Base-by-base conservation (phyloP, 1,140 invertebrate genomes). In the Mizuhopecten yessoensis region DNA sequence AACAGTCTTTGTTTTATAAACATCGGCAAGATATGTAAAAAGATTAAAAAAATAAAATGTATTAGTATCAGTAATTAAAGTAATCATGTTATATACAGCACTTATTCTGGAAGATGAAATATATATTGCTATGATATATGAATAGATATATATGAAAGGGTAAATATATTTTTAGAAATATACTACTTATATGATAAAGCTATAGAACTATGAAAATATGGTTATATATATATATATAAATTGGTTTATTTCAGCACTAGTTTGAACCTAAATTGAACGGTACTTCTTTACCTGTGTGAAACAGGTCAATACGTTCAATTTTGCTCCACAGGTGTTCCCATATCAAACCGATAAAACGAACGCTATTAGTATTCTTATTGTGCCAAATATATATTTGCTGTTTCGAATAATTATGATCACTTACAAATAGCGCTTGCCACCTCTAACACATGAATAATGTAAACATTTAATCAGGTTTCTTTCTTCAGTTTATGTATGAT, bases 391-490 rank as follows among this genome's bases (percentile, higher is more conserved):
- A n/a, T 23, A n/a, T 29, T 7, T 75, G 57, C 57, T 75, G 23
- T 75, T 75, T 75, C n/a, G 57, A 75, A 75, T 75, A 75, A 75
- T 75, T 29, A 75, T 75, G 57, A 75, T 75, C 57, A 75, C 57
- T 75, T 75, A 75, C 23, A 17, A 7, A 17, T 7, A 75, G 0
- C 57, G 57, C 29, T 1, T 29, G 57, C n/a, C 57, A 75, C n/a
- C 17, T 75, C n/a, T 0, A 9, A 75, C 23, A 75, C 29, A 75
- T 29, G 23, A 75, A 75, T 75, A 29, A 5, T n/a, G n/a, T 11
- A 29, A 1, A 75, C 11, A n/a, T 75, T 75, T 75, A 75, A 3
- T 75, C 9, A 75, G 17, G 29, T 29, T 29, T 75, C 2, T 29
- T 75, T n/a, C n/a, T 29, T 75, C 0, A 75, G n/a, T 75, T 75